A percentile compares a stretch with the other conserved stretches of the same genome.
Evolutionary conservation across 2,797 vertebrate species (phyloP).

Genomic region (Centropyge bicolor): DNA sequence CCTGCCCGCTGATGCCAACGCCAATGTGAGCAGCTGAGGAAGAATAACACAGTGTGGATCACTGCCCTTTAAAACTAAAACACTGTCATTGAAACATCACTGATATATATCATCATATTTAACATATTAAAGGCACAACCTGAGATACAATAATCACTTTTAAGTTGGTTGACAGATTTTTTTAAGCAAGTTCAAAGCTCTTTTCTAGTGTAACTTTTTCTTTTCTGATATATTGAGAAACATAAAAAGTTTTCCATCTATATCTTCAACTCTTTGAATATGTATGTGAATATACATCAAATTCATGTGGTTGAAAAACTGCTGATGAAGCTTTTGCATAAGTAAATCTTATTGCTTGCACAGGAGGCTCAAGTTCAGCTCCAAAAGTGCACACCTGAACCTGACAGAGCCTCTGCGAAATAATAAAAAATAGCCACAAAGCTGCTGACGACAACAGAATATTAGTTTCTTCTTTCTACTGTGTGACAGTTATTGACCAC

Average conservation of each 20-base stretch:
- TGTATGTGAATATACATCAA: neutral
- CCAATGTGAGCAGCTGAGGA: slow-evolving; percentile 86
- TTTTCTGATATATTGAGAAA: neutral
- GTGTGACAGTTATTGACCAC: slow-evolving; percentile 2
- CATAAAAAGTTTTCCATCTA: neutral
- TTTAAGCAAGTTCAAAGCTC: neutral
- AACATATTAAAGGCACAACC: neutral
- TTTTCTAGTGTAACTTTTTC: neutral
- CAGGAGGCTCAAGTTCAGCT: neutral
- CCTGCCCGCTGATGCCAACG: slow-evolving; percentile 89
- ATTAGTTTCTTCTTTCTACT: neutral
- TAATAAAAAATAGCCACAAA: too few species aligned
- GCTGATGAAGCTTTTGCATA: neutral
- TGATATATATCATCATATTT: neutral
- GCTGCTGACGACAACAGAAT: neutral
- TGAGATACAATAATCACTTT: neutral
- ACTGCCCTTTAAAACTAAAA: neutral
- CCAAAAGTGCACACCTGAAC: neutral
- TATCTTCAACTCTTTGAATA: neutral
- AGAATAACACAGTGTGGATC: slow-evolving; percentile 20
- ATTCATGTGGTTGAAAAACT: neutral
- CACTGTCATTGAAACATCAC: neutral
- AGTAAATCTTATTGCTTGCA: neutral
- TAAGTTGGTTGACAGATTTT: neutral
- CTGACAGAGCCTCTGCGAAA: too few species aligned